Evolutionary conservation across 1,140 invertebrate genomes (phyloP), one percentile per base, ranked within the genome.

Genomic region (Drosophila mauritiana): DNA sequence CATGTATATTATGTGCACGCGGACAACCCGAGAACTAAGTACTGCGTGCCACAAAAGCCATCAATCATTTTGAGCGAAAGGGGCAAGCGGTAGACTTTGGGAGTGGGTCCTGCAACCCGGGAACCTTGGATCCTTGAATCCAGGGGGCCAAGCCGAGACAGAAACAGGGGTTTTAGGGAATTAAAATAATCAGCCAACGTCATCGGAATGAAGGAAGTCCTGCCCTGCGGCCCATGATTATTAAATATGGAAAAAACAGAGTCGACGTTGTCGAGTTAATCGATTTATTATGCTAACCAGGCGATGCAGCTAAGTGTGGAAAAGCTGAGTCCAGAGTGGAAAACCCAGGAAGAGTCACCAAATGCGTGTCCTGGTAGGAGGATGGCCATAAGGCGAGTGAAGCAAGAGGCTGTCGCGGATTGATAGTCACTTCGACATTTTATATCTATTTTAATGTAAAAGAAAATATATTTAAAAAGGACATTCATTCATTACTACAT

Each of bases 281-380:
- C 84, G 84, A 89, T 89, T 89, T 89, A 89, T 89, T 89, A 89
- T 89, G 80, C 84, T 84, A 89, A 89, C 85, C 84, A 84, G 80
- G 73, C 80, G 84, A 80, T 80, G 85, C 80, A 84, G 84, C 63
- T 83, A 89, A 88, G 79, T 88, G 72, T 73, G 65, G 58, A 67
- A 65, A 63, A 75, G 48, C 52, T 57, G 69, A 45, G 37, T 42
- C 22, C 37, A 22, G 36, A 58, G 39, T 11, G 22, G 6, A 40
- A 52, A 51, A 48, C 15, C 27, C 37, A 57, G 31, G 20, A 46
- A 34, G 55, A 46, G 46, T 37, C 46, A 36, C 55, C 25, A 22
- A 13, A 40, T 20, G 36, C 46, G 36, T 68, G 46, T 63, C 46
- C 42, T 48, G 57, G 36, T 12, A 34, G 25, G 13, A 36, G 48